Conservation (phyloP, 2,113 vertebrate genomes). For the Canis aureus region DNA sequence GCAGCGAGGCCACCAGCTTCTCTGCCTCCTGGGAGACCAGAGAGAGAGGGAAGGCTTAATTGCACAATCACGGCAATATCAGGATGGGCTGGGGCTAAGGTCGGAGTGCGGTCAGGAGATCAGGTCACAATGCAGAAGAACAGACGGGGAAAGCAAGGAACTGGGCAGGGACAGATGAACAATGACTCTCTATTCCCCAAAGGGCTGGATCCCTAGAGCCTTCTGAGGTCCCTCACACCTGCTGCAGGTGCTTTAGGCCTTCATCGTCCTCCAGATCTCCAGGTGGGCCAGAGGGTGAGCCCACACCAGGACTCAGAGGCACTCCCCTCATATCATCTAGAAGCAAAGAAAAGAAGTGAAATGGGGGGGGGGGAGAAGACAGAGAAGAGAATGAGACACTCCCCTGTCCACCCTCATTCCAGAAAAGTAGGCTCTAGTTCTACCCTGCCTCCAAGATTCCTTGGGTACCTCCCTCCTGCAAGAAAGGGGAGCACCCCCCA, state of each 20-base stretch:
- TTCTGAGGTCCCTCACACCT: conserved; percentile 85
- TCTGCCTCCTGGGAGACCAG: conserved; percentile 90
- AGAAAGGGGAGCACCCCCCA: neutral
- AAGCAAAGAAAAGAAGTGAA: neutral
- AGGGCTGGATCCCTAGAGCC: neutral
- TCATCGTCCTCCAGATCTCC: conserved; percentile 95
- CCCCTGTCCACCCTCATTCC: neutral
- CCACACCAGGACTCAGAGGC: conserved; percentile 85
- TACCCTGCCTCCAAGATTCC: accelerated
- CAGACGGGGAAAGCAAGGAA: neutral
- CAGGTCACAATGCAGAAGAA: neutral
- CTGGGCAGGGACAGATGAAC: neutral
- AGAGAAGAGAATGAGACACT: neutral
- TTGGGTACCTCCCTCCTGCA: neutral
- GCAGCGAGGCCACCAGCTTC: conserved; percentile 95
- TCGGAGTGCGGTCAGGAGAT: neutral
- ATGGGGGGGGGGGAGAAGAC: accelerated
- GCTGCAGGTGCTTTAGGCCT: conserved; percentile 96
- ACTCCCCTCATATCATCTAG: conserved; percentile 82
- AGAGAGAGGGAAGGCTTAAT: neutral
- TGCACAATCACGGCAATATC: neutral
- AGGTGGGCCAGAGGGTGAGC: conserved; percentile 87
- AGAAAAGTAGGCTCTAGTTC: neutral
- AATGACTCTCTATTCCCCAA: neutral
- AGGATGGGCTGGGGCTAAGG: neutral